These are phyloP conservation scores for Apus apus DNA, from an alignment of 2,113 vertebrate genomes.

Conservation along the genomic window DNA sequence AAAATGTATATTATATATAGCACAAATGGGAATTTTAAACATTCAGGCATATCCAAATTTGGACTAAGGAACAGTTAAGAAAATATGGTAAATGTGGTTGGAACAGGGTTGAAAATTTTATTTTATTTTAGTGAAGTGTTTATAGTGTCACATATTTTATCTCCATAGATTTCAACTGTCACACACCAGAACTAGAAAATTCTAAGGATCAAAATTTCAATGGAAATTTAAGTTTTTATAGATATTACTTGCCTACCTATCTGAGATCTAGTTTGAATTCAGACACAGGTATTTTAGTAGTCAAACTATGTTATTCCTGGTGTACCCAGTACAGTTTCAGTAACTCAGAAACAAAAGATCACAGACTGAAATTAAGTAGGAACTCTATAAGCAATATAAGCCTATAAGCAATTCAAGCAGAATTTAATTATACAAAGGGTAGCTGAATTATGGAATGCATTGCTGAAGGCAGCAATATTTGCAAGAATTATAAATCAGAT, in stretches of 20 bases:
- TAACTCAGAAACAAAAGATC: slow-evolving; percentile 63
- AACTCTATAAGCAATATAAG: slow-evolving; percentile 46
- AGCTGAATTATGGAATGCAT: slow-evolving; percentile 68
- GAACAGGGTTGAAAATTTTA: not conserved
- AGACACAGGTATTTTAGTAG: slow-evolving; percentile 38
- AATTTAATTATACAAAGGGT: slow-evolving; percentile 78
- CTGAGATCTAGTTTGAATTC: slow-evolving; percentile 44
- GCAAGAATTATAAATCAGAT: slow-evolving; percentile 75
- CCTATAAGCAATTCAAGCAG: slow-evolving; percentile 73
- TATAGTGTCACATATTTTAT: slow-evolving; percentile 61
- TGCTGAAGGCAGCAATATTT: slow-evolving; percentile 74
- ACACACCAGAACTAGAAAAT: slow-evolving; percentile 20
- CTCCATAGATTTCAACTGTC: slow-evolving; percentile 42
- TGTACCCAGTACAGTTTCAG: slow-evolving; percentile 15
- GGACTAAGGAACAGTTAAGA: slow-evolving; percentile 55
- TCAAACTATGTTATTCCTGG: slow-evolving; percentile 3
- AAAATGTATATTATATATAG: slow-evolving; percentile 38
- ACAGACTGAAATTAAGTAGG: slow-evolving; percentile 50
- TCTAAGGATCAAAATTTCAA: slow-evolving; percentile 44
- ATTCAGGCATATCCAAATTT: slow-evolving; percentile 45
- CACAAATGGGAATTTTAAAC: slow-evolving; percentile 64
- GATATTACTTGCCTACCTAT: slow-evolving; percentile 19
- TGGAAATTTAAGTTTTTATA: slow-evolving; percentile 25
- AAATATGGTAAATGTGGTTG: slow-evolving; percentile 30
- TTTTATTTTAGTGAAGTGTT: slow-evolving; percentile 17